Conservation (phyloP, 2,113 vertebrate species). For the Eleginops maclovinus region DNA sequence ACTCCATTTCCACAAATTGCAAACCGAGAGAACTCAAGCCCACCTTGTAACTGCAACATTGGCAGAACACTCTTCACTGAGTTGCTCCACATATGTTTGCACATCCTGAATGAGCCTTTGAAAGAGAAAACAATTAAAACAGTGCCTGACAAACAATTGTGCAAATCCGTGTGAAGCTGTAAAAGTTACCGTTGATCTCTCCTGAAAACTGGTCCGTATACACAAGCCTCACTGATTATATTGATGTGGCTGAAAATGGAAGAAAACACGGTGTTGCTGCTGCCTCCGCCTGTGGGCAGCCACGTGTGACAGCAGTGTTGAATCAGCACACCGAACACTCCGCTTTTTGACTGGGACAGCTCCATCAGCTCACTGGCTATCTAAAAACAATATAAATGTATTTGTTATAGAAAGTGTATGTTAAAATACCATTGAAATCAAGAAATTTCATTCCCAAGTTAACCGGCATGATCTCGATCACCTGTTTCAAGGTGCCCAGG, state of each 20-base stretch:
- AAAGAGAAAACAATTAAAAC: slow-evolving; percentile 19
- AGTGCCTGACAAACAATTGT: background rate
- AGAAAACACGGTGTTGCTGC: slow-evolving; percentile 67
- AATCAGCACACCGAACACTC: slow-evolving; percentile 90
- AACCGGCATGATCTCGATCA: slow-evolving; percentile 55
- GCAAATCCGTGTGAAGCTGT: background rate
- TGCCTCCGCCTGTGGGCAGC: slow-evolving; percentile 72
- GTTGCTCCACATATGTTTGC: slow-evolving; percentile 89
- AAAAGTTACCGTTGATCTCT: slow-evolving; percentile 90
- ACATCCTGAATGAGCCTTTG: slow-evolving; percentile 91
- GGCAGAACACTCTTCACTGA: slow-evolving; percentile 87
- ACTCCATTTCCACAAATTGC: background rate
- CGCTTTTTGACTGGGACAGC: slow-evolving; percentile 90
- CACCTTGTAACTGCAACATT: slow-evolving; percentile 83
- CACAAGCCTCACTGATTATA: slow-evolving; percentile 89
- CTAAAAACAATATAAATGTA: slow-evolving; percentile 76
- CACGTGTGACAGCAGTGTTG: slow-evolving; percentile 90
- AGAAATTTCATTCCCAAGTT: background rate
- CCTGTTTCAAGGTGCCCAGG: slow-evolving; percentile 87
- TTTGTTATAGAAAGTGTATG: background rate
- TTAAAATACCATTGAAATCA: background rate
- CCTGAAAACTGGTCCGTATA: slow-evolving; percentile 92
- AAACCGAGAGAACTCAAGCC: background rate
- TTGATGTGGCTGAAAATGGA: slow-evolving; percentile 85
- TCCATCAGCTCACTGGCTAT: slow-evolving; percentile 88